Conservation (phyloP, 2,113 vertebrate genomes). For the Spea multiplicata region DNA sequence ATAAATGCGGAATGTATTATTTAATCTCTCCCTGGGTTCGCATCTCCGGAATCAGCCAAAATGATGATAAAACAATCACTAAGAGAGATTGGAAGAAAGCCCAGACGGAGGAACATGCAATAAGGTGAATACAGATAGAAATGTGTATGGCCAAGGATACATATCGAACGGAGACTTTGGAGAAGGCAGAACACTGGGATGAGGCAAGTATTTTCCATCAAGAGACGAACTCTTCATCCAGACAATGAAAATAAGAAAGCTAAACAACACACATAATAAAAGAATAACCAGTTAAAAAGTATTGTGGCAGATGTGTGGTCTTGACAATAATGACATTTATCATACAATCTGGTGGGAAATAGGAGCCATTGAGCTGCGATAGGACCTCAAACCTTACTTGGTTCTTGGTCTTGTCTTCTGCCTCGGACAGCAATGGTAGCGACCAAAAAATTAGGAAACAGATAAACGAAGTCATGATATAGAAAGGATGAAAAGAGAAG, state of each 20-base stretch:
- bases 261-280: not conserved
- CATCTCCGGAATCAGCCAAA: not conserved
- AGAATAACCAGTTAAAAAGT: constrained; percentile 4
- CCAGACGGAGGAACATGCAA: constrained; percentile 27
- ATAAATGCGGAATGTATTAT: constrained; percentile 12
- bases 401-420: too few relatives aligned
- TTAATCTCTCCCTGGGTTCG: constrained; percentile 4
- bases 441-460: too few relatives aligned
- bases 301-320: not conserved
- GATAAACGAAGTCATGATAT: too few relatives aligned
- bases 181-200: not conserved
- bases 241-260: not conserved
- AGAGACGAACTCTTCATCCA: not conserved
- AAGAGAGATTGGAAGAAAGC: constrained; percentile 33
- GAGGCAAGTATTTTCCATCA: not conserved
- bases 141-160: constrained; percentile 23
- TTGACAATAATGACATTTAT: too few relatives aligned
- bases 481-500: too few relatives aligned
- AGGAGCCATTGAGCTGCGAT: too few relatives aligned
- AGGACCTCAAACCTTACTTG: too few relatives aligned
- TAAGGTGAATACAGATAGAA: constrained; percentile 26
- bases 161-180: not conserved
- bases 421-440: too few relatives aligned
- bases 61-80: constrained; percentile 38
- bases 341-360: too few relatives aligned